Evolutionary conservation across 1,140 invertebrate genomes (phyloP).

Genomic region (Aphis gossypii): DNA sequence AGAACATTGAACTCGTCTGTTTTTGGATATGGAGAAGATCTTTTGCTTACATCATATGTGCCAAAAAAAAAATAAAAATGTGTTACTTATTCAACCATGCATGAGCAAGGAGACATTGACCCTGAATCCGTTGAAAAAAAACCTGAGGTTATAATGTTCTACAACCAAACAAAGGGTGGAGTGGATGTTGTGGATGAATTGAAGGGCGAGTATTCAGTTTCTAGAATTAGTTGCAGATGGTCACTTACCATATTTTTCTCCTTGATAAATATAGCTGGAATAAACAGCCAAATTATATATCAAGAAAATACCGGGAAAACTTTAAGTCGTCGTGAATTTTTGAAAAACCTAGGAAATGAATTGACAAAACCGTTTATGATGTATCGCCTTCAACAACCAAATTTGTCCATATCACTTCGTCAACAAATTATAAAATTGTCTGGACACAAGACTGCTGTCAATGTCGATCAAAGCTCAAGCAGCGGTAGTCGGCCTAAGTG

Average conservation of each 20-base stretch:
- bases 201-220: too few relatives aligned
- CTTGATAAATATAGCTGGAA: constrained; percentile 50
- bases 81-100: constrained; percentile 62
- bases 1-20: constrained; percentile 41
- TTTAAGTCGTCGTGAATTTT: constrained; percentile 22
- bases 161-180: background rate
- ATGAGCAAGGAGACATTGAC: constrained; percentile 60
- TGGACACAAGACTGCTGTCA: constrained; percentile 24
- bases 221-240: background rate
- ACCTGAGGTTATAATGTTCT: constrained; percentile 60
- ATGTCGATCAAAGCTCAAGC: constrained; percentile 13
- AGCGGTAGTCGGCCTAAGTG: background rate
- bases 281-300: constrained; percentile 52
- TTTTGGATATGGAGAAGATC: constrained; percentile 46
- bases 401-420: constrained; percentile 6
- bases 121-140: constrained; percentile 61
- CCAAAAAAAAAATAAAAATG: constrained; percentile 62
- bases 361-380: constrained; percentile 28
- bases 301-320: constrained; percentile 7
- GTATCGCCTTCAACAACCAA: background rate
- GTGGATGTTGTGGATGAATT: too few relatives aligned
- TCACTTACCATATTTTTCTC: constrained; percentile 59
- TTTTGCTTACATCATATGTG: constrained; percentile 59
- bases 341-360: constrained; percentile 19
- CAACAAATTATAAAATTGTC: constrained; percentile 34